Evolutionary conservation across 2,888 invertebrate genomes (phyloP), one percentile per base, ranked within the genome.

Genomic region (Agrenia bidenticulata): DNA sequence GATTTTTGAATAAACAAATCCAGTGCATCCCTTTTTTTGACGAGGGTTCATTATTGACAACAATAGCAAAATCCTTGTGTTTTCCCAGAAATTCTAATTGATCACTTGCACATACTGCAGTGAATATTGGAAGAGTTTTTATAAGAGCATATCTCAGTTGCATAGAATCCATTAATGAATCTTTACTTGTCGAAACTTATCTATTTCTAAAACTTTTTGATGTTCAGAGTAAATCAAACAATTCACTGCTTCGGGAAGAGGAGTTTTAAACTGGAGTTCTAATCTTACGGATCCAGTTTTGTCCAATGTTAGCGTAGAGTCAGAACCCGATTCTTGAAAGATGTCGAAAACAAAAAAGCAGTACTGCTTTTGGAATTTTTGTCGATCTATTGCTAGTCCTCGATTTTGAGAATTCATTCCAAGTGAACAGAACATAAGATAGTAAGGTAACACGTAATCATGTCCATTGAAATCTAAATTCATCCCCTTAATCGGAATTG

Each of bases 401-500:
- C 24, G 26, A n/a, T 63, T 39, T n/a, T 61, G 49, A 19, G 50
- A 53, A 9, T 49, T 23, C 39, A 63, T 59, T 4, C 53, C 51
- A 9, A 63, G 21, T 26, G 56, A 56, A 7, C 37, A 23, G 19
- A 41, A 32, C 9, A 70, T 24, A 7, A 63, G 15, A 41, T 59
- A 70, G 17, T 68, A 70, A 1, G 59, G 50, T 13, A 67, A 7
- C 1, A 61, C 39, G 13, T 21, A 56, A 0, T 42, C 2, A 15
- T 37, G 21, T 1, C 15, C 23, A 1, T 26, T 21, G 63, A 75
- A 72, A 54, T 73, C 57, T 0, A 74, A 41, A 15, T 54, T 55
- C 4, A 73, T 27, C 21, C 73, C 67, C 32, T 66, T 64, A 2
- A 64, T 56, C 1, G 77, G 77, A 11, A 73, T 53, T 2, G 73